These are phyloP conservation scores for Campoplex capitator DNA, from an alignment of 2,888 invertebrate species.

Conservation along the genomic window DNA sequence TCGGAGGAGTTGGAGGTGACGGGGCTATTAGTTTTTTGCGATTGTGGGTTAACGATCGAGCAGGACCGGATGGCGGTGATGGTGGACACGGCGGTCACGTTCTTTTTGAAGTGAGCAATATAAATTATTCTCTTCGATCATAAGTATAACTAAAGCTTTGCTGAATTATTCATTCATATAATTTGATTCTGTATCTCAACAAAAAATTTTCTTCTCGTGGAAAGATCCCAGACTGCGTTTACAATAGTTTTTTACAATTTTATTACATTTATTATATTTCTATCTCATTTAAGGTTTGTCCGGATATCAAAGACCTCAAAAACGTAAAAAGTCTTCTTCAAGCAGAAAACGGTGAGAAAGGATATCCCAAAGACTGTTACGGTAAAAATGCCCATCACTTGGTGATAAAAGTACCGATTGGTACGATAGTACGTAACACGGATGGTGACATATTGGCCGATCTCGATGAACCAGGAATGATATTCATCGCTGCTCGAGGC, in stretches of 20 bases:
- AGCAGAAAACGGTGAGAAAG: slow-evolving; percentile 91
- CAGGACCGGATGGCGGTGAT: slow-evolving; percentile 98
- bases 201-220: no score
- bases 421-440: slow-evolving; percentile 89
- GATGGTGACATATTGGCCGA: slow-evolving; percentile 89
- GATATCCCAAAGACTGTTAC: slow-evolving; percentile 90
- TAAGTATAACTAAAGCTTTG: neutral
- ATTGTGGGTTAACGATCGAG: slow-evolving; percentile 93
- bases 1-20: slow-evolving; percentile 96
- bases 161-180: neutral
- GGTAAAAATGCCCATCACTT: slow-evolving; percentile 93
- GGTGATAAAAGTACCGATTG: slow-evolving; percentile 92
- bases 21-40: slow-evolving; percentile 95
- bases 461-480: slow-evolving; percentile 88
- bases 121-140: neutral
- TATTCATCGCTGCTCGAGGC: slow-evolving; percentile 97
- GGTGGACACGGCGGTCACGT: slow-evolving; percentile 99
- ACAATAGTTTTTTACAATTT: neutral
- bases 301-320: slow-evolving; percentile 89
- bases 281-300: slow-evolving; percentile 86
- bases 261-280: neutral
- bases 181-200: no score
- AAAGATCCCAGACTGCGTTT: no score
- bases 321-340: slow-evolving; percentile 87
- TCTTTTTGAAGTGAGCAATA: slow-evolving; percentile 88